Evolutionary conservation across 64 coral and sea anemone genomes (phyloP).

Genomic region (Montipora cactus): DNA sequence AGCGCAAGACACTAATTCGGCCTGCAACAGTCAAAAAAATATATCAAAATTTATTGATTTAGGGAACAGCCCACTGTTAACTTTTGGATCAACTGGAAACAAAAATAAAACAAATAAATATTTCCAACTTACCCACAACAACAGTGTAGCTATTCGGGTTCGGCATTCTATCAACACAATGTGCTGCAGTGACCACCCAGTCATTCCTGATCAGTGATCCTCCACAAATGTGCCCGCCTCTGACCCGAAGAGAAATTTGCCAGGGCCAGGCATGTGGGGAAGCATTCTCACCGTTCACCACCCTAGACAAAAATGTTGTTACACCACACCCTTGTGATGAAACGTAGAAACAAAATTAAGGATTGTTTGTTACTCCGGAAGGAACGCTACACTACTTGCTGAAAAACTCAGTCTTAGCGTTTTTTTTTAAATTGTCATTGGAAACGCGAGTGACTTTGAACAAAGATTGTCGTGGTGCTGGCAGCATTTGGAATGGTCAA

Average conservation of each 20-base stretch:
- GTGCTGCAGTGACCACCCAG: constrained; percentile 63
- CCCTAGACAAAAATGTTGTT: constrained; percentile 8
- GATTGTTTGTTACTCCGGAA: too few relatives aligned
- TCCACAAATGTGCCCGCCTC: constrained; percentile 41
- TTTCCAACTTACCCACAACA: neutral
- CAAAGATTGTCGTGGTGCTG: too few relatives aligned
- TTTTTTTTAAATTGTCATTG: too few relatives aligned
- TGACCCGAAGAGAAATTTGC: constrained; percentile 71
- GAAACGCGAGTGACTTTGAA: too few relatives aligned
- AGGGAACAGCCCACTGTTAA: too few relatives aligned
- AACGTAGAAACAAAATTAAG: too few relatives aligned
- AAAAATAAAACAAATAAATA: neutral
- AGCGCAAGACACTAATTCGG: too few relatives aligned
- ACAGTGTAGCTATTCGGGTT: constrained; percentile 8
- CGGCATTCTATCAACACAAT: constrained; percentile 58
- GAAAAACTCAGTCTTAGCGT: too few relatives aligned
- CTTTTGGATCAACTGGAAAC: neutral
- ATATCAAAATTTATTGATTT: too few relatives aligned
- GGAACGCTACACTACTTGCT: too few relatives aligned
- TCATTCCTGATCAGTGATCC: constrained; percentile 17
- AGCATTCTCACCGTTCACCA: constrained; percentile 79
- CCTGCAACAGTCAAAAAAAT: too few relatives aligned
- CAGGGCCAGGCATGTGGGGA: constrained; percentile 70
- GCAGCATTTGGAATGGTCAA: too few relatives aligned
- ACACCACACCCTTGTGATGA: neutral